Base-by-base conservation (phyloP, 1,140 invertebrate genomes). In the Drosophila asahinai region DNA sequence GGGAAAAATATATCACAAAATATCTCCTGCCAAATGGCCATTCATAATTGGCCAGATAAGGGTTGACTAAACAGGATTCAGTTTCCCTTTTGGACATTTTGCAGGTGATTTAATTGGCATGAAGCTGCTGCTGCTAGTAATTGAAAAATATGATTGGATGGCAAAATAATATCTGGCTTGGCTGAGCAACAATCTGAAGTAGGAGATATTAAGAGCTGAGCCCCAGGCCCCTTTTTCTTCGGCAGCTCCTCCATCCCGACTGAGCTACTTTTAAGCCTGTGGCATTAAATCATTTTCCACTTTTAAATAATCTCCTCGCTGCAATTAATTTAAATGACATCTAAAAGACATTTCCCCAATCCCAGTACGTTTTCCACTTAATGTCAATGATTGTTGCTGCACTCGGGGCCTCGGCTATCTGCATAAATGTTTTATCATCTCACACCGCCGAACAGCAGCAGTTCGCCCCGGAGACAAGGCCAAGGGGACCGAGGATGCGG, bases 371-470 rank as follows among this genome's bases (percentile, higher is more conserved):
- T 82, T 80, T 77, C 66, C 80, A 80, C 80, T 83, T 83, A 83
- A 78, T 84, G 86, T 89, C 77, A 84, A 83, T 89, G 81, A 83
- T 80, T 68, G 80, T 63, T 83, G 80, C 71, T 77, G 57, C 64
- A 51, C 74, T 58, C 40, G 52, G 52, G 62, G 42, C 42, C 59
- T 63, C 17, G 54, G 62, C 77, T 75, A 83, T 87, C 84, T 87
- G 81, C 84, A 84, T 89, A 84, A 89, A 89, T 89, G 74, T 89
- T 89, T 89, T 84, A 89, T 89, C 87, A 84, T 89, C 80, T 87
- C 84, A 89, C 81, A 89, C 84, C 77, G 64, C 73, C 59, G 61
- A 79, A 51, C 67, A 61, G 72, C 65, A 65, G 66, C 67, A 65
- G 72, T 71, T 54, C 54, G 68, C 77, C 62, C 58, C 58, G 59